Evolutionary conservation across 1,140 invertebrate species (phyloP), one percentile per base, ranked within the genome.

Genomic region (Ostrea edulis): DNA sequence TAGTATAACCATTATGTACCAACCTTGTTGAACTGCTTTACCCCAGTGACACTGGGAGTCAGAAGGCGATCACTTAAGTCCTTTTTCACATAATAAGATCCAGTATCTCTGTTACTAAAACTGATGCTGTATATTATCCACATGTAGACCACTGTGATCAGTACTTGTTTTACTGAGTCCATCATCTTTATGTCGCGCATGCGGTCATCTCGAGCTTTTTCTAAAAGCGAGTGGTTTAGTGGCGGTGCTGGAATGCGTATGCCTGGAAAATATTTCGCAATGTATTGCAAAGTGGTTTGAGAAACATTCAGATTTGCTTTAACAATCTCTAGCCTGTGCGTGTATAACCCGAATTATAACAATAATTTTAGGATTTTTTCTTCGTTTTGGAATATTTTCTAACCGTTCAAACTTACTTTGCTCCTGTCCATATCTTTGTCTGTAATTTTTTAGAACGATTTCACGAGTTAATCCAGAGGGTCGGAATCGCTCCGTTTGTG

Each of bases 81-180:
- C 51, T 88, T 51, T 17, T 90, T 82, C 58, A 92, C 86, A 29
- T 85, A 53, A 65, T 83, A 92, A 2, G 91, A 92, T 52, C 87
- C 82, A 29, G 86, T 81, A 51, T 92, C 92, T 20, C 90, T 84
- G 82, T 91, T 90, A 11, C 89, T 91, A 81, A 86, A 91, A 54
- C 90, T 91, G 58, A 91, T 90, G 51, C 90, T 90, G 84, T 90
- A 92, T 22, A 92, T 87, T 29, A 91, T 91, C 91, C 91, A 91
- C n/a, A 91, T 58, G 17, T 90, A 87, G 22, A 92, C 8, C n/a
- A 91, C 35, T 2, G 91, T 92, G 12, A 91, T 54, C 0, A 89
- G 53, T 2, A 90, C 82, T 54, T 91, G 88, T 51, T 86, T 87
- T 0, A 92, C 5, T 0, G 89, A 87, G 7, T 82, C 83, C 53